phyloP scores from a whole-genome alignment of 1,140 invertebrate genomes.

The Papilio dardanus region DNA sequence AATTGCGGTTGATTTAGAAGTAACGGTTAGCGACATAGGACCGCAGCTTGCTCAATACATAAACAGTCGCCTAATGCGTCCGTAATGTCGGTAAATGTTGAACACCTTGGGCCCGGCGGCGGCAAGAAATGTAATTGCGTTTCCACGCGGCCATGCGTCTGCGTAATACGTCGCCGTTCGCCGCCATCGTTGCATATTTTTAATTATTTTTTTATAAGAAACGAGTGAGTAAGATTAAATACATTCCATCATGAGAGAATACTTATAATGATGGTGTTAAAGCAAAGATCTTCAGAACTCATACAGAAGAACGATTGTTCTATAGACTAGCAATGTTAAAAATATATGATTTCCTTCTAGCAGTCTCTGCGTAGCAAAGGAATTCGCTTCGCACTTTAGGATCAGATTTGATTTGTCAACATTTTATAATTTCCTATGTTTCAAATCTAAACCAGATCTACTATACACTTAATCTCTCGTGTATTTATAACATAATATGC shows the following conservation, averaged over 20 bases:
- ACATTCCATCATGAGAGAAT: neutral
- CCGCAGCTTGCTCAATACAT: conserved; percentile 22
- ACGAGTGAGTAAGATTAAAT: neutral
- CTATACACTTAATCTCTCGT: neutral
- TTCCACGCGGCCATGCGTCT: conserved; percentile 47
- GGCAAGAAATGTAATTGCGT: conserved; percentile 56
- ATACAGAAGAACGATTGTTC: no score
- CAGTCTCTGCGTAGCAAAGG: no score
- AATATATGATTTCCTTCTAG: no score
- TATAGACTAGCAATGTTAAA: no score
- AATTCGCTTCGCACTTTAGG: no score
- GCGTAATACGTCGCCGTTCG: conserved; percentile 41
- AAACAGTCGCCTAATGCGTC: conserved; percentile 41
- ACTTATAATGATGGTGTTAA: neutral
- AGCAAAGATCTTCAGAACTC: neutral
- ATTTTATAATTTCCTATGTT: no score
- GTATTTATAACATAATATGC: neutral
- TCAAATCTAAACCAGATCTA: no score
- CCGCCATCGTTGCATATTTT: neutral
- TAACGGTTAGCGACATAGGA: conserved; percentile 24
- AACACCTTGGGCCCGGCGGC: conserved; percentile 64
- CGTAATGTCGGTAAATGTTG: conserved; percentile 64
- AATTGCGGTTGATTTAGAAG: conserved; percentile 20
- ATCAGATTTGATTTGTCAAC: no score
- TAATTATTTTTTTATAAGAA: conserved; percentile 13